A percentile compares a stretch with the other conserved stretches of the same genome.
Conservation (phyloP, 2,888 invertebrate genomes). For the Craniophora ligustri region DNA sequence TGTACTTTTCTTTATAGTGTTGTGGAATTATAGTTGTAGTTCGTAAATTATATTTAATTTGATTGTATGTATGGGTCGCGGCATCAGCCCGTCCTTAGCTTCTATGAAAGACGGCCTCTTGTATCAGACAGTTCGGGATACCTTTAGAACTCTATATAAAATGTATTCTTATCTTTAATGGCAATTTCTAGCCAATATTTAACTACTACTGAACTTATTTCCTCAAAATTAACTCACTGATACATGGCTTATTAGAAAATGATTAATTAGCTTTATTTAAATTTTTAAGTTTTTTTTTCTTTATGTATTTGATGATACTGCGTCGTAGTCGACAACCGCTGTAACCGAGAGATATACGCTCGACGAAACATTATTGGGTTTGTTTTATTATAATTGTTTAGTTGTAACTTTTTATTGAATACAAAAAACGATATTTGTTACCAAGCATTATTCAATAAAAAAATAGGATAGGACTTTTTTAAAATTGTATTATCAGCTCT, state of each 20-base stretch:
- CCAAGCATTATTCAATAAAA: conserved; percentile 88
- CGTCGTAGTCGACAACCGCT: conserved; percentile 47
- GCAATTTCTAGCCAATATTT: conserved; percentile 56
- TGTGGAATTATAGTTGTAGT: conserved; percentile 84
- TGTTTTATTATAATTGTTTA: conserved; percentile 82
- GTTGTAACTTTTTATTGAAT: conserved; percentile 85
- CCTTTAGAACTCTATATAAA: conserved; percentile 55
- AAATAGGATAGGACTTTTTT: conserved; percentile 85
- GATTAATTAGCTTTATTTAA: conserved; percentile 84
- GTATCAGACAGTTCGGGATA: conserved; percentile 72
- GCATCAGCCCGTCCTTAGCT: conserved; percentile 43
- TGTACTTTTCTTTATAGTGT: conserved; percentile 73
- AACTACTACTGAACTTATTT: conserved; percentile 56
- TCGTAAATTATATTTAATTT: conserved; percentile 75
- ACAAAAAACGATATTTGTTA: conserved; percentile 87
- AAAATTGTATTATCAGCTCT: conserved; percentile 88
- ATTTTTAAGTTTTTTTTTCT: conserved; percentile 81
- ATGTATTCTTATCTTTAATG: conserved; percentile 63
- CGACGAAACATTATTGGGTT: conserved; percentile 76
- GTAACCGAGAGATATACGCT: conserved; percentile 58
- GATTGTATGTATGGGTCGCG: conserved; percentile 54
- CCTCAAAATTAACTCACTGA: conserved; percentile 76
- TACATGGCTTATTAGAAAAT: conserved; percentile 78
- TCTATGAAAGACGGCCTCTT: conserved; percentile 65
- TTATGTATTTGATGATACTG: conserved; percentile 65